Percentiles rank a stretch among this genome's conserved stretches.
These are phyloP conservation scores for Amazonetta brasiliensis DNA, from an alignment of 2,797 vertebrate genomes.

Conservation along the genomic window DNA sequence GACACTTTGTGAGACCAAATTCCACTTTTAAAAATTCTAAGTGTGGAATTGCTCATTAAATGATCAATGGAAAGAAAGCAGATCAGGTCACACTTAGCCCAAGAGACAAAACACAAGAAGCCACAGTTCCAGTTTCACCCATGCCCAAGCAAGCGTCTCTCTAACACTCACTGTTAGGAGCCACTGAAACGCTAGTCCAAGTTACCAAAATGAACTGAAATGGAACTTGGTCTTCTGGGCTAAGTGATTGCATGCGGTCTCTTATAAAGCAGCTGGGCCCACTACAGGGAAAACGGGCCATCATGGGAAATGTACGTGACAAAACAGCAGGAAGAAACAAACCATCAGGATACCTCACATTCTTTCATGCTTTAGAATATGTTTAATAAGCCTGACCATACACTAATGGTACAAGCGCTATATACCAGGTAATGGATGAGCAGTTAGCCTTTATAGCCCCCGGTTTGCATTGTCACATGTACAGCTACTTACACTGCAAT, in stretches of 20 bases:
- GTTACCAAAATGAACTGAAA: not conserved
- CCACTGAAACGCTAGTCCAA: not conserved
- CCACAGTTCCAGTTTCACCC: not conserved
- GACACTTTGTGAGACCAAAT: not conserved
- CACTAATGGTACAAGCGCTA: not conserved
- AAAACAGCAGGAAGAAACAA: not conserved
- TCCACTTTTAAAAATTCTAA: not conserved
- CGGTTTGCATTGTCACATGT: not conserved
- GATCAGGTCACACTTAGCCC: not conserved
- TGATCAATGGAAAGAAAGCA: not conserved
- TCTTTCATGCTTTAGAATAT: not conserved
- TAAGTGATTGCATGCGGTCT: not conserved
- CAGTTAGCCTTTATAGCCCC: not conserved
- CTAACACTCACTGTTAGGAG: not conserved
- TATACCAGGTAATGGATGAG: not conserved
- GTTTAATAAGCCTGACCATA: slow-evolving; percentile 1
- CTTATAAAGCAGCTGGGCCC: not conserved
- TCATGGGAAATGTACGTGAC: not conserved
- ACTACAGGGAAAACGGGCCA: not conserved
- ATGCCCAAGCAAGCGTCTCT: not conserved
- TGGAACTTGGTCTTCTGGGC: not conserved
- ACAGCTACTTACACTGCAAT: not conserved
- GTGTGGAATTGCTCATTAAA: not conserved
- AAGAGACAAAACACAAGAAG: not conserved
- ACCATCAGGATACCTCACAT: not conserved